These are phyloP conservation scores for Tachystola acroxantha DNA, from an alignment of 2,888 invertebrate genomes.

Conservation along the genomic window DNA sequence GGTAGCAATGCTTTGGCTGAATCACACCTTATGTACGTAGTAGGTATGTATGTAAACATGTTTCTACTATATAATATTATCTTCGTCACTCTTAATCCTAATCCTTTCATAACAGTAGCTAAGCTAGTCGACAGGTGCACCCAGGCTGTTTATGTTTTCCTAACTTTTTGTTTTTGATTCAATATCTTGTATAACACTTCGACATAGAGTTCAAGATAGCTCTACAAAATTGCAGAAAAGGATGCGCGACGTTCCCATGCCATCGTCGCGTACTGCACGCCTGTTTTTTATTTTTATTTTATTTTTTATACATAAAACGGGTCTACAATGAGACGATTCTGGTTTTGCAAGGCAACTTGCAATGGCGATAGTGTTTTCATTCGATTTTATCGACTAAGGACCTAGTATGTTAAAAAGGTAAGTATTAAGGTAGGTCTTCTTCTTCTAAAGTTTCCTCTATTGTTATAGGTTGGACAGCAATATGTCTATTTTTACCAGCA, in stretches of 20 bases:
- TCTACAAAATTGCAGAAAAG: conserved; percentile 32
- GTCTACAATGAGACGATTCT: conserved; percentile 72
- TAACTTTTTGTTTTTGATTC: conserved; percentile 37
- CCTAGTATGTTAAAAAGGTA: conserved; percentile 22
- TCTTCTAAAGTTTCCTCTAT: too few species aligned
- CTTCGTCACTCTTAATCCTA: too few species aligned
- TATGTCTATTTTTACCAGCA: too few species aligned
- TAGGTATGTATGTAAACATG: too few species aligned
- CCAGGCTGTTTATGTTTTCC: conserved; percentile 53
- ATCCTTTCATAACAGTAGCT: conserved; percentile 39
- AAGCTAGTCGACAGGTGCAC: conserved; percentile 56
- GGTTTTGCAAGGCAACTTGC: conserved; percentile 70
- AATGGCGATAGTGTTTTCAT: conserved; percentile 58
- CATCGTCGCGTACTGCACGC: conserved; percentile 55
- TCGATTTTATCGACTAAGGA: conserved; percentile 42
- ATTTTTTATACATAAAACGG: conserved; percentile 56
- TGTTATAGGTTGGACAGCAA: too few species aligned
- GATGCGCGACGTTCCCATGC: conserved; percentile 67
- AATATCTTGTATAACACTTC: conserved; percentile 32
- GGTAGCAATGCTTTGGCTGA: too few species aligned
- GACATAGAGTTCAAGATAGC: conserved; percentile 37
- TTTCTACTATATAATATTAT: too few species aligned
- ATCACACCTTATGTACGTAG: too few species aligned
- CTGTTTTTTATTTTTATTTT: too few species aligned
- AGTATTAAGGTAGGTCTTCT: too few species aligned